A percentile compares a stretch with the other conserved stretches of the same genome.
Evolutionary conservation across 2,888 invertebrate species (phyloP).

Genomic region (Dryadula phaetusa): DNA sequence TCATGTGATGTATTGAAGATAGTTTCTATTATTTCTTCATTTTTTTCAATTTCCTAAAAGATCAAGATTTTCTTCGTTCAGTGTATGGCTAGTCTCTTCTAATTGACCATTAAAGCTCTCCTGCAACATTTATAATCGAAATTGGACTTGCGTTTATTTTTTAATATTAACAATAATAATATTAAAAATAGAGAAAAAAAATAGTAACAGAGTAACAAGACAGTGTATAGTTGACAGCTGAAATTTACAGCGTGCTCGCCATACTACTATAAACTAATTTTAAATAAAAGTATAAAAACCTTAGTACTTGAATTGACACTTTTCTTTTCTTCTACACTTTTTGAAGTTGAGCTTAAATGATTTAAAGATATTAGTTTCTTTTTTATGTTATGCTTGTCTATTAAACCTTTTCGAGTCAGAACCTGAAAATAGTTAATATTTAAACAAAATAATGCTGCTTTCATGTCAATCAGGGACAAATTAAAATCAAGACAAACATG

Average conservation of each 20-base stretch:
- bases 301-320: neutral
- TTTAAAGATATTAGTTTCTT: conserved; percentile 20
- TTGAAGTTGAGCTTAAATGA: neutral
- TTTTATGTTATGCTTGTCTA: conserved; percentile 43
- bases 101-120: conserved; percentile 42
- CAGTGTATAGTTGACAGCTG: too few relatives aligned
- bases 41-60: conserved; percentile 48
- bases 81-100: conserved; percentile 49
- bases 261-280: neutral
- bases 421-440: conserved; percentile 46
- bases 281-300: conserved; percentile 9
- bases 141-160: too few relatives aligned
- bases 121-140: conserved; percentile 21
- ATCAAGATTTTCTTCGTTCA: conserved; percentile 50
- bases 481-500: too few relatives aligned
- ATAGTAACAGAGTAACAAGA: too few relatives aligned
- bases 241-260: neutral
- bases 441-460: too few relatives aligned
- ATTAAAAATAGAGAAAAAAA: too few relatives aligned
- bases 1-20: conserved; percentile 46
- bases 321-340: neutral
- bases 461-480: too few relatives aligned
- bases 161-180: too few relatives aligned
- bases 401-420: conserved; percentile 51
- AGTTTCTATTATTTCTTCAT: conserved; percentile 42